These are phyloP conservation scores for Saccopteryx bilineata DNA, from an alignment of 2,113 vertebrate species.

Conservation along the genomic window DNA sequence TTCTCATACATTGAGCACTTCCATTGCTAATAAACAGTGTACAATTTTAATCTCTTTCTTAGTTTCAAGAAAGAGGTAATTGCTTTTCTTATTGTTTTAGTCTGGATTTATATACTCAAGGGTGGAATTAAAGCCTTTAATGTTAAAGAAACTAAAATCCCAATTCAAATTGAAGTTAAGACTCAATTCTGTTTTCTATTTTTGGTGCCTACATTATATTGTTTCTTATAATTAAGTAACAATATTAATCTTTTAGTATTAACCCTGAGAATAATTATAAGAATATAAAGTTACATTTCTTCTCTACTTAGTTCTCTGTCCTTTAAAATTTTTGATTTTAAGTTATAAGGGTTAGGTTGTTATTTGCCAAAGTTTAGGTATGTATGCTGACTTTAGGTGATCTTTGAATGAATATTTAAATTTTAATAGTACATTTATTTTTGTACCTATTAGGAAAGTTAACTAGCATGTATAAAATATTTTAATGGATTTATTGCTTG, in stretches of 20 bases:
- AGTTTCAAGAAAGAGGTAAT: conserved; percentile 54
- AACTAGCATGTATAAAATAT: conserved; percentile 15
- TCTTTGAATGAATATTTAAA: conserved; percentile 47
- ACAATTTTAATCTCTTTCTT: conserved; percentile 45
- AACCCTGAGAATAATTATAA: conserved; percentile 20
- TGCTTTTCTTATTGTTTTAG: conserved; percentile 63
- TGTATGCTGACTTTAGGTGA: conserved; percentile 23
- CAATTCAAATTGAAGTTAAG: conserved; percentile 58
- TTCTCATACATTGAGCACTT: not conserved
- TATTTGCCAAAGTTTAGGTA: conserved; percentile 14
- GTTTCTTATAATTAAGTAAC: conserved; percentile 11
- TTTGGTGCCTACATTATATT: conserved; percentile 20
- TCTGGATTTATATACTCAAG: conserved; percentile 49
- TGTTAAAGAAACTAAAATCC: conserved; percentile 41
- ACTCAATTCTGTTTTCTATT: conserved; percentile 46
- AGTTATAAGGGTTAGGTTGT: not conserved
- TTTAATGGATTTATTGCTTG: not conserved
- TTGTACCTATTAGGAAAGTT: conserved; percentile 39
- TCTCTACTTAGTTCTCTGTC: conserved; percentile 13
- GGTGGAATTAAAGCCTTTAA: conserved; percentile 55
- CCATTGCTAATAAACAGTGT: conserved; percentile 14
- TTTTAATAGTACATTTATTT: conserved; percentile 48
- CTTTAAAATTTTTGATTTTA: conserved; percentile 49
- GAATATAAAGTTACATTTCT: conserved; percentile 45
- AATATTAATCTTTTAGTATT: conserved; percentile 25